These are phyloP conservation scores for Halcyon leucocephala DNA, from an alignment of 2,797 vertebrate species.

Conservation along the genomic window DNA sequence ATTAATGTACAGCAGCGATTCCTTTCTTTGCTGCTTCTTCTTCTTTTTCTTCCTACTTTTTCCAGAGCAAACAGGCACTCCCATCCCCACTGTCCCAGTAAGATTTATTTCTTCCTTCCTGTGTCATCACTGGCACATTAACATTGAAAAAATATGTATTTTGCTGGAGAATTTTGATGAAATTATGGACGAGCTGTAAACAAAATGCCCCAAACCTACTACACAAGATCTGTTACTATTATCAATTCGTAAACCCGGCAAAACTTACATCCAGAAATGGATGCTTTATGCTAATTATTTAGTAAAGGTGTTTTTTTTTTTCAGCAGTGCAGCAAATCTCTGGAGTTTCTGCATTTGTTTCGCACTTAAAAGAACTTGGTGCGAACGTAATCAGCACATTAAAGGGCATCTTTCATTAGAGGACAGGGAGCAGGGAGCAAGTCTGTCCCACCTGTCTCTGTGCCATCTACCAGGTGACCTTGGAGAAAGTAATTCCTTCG, in stretches of 20 bases:
- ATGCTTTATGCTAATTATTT: slow-evolving; percentile 3
- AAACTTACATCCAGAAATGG: neutral
- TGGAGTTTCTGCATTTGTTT: slow-evolving; percentile 39
- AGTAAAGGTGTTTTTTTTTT: neutral
- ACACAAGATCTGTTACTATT: neutral
- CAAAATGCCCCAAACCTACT: fast-evolving
- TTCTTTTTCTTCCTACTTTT: neutral
- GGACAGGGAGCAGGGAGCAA: neutral
- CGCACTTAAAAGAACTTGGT: slow-evolving; percentile 26
- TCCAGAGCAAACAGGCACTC: neutral
- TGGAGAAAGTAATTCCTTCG: neutral
- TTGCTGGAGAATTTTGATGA: neutral
- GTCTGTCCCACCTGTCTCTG: neutral
- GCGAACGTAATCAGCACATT: slow-evolving; percentile 40
- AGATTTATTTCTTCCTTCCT: neutral
- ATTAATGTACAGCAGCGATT: neutral
- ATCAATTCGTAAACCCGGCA: neutral
- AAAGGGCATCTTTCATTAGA: slow-evolving; percentile 1
- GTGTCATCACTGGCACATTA: neutral
- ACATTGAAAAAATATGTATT: neutral
- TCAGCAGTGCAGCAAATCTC: slow-evolving; percentile 18
- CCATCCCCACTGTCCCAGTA: neutral
- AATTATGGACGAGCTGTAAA: neutral
- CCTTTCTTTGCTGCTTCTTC: neutral
- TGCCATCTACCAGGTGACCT: neutral